These are phyloP conservation scores for Neosilurus hyrtlii DNA, from an alignment of 2,797 vertebrate species.

Conservation along the genomic window DNA sequence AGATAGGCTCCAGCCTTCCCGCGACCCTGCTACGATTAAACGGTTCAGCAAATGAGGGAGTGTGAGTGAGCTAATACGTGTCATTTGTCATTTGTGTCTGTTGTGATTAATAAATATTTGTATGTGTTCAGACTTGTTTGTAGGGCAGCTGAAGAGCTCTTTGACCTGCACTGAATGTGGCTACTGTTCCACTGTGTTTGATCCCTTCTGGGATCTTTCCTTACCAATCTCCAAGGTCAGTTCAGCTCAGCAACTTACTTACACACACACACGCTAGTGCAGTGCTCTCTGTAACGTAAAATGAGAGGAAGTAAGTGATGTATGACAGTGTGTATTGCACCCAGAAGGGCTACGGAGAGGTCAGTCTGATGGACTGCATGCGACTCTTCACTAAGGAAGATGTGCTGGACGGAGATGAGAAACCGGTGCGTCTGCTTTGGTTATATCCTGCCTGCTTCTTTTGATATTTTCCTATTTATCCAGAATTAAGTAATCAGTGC, in stretches of 20 bases:
- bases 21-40: too few relatives aligned
- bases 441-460: neutral
- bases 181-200: conserved; percentile 93
- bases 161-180: conserved; percentile 91
- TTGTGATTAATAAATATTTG: neutral
- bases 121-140: conserved; percentile 82
- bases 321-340: conserved; percentile 53
- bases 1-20: too few relatives aligned
- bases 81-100: neutral
- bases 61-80: neutral
- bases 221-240: conserved; percentile 91
- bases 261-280: conserved; percentile 23
- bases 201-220: conserved; percentile 98
- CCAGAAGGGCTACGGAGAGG: conserved; percentile 90
- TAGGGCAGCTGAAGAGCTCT: conserved; percentile 94
- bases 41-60: too few relatives aligned
- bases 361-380: conserved; percentile 93
- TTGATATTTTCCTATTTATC: neutral
- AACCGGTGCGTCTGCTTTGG: conserved; percentile 76
- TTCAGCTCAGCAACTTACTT: conserved; percentile 1
- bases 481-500: neutral
- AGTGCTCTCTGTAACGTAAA: neutral
- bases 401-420: conserved; percentile 92
- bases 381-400: conserved; percentile 98
- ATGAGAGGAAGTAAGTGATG: conserved; percentile 18